These are phyloP conservation scores for Glossophaga mutica DNA, from an alignment of 2,797 vertebrate species.

Conservation along the genomic window DNA sequence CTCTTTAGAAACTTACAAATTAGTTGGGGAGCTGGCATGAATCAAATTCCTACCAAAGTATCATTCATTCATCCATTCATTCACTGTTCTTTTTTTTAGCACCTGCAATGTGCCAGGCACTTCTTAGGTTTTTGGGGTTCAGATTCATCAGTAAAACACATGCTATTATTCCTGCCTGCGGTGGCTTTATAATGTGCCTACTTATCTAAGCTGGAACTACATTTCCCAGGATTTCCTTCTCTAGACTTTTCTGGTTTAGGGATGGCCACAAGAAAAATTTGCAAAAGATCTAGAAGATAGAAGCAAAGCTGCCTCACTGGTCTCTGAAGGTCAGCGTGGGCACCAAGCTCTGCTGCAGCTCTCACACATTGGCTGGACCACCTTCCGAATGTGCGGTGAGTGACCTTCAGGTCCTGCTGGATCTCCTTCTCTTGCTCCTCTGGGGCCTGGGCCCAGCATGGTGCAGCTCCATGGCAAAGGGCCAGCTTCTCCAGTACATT, in stretches of 20 bases:
- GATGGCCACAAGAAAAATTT: background rate
- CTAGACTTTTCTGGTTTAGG: background rate
- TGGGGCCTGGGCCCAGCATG: background rate
- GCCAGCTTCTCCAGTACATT: background rate
- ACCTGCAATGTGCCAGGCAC: background rate
- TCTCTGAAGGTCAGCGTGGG: background rate
- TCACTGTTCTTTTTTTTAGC: background rate
- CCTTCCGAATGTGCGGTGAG: background rate
- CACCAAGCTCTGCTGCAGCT: accelerated
- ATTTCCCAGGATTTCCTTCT: background rate
- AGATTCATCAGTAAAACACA: background rate
- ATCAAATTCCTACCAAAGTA: background rate
- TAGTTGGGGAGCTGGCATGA: background rate
- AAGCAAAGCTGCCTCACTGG: accelerated
- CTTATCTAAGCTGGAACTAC: background rate
- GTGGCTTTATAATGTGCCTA: background rate
- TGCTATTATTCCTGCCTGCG: background rate
- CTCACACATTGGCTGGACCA: accelerated
- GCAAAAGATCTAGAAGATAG: background rate
- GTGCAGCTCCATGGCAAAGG: background rate
- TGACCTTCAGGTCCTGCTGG: background rate
- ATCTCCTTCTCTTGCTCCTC: background rate
- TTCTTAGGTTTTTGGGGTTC: background rate
- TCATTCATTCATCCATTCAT: background rate
- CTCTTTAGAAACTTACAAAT: background rate